phyloP scores from a whole-genome alignment of 2,888 invertebrate species.

The Camponotus fellah region DNA sequence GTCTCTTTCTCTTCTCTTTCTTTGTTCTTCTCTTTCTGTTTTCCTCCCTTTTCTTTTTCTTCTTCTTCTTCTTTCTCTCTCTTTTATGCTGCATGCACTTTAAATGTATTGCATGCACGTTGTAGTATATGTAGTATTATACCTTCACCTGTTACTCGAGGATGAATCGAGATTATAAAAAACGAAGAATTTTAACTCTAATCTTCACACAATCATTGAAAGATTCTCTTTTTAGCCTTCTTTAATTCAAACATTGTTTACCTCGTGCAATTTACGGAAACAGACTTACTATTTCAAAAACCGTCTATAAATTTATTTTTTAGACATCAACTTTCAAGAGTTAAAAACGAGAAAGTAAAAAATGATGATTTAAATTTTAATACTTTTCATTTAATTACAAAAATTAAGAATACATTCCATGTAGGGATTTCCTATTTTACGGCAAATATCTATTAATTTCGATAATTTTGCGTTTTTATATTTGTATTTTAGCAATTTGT shows the following conservation, averaged over 20 bases:
- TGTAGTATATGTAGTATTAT: slow-evolving; percentile 60
- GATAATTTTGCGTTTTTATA: background rate
- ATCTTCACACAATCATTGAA: slow-evolving; percentile 74
- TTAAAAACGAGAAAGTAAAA: background rate
- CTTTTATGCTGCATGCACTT: slow-evolving; percentile 36
- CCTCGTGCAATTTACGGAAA: slow-evolving; percentile 9
- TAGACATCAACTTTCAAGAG: slow-evolving; percentile 4
- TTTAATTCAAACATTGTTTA: slow-evolving; percentile 48
- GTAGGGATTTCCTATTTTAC: background rate
- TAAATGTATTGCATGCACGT: slow-evolving; percentile 46
- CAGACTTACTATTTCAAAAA: slow-evolving; percentile 13
- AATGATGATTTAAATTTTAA: slow-evolving; percentile 18
- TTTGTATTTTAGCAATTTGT: no score
- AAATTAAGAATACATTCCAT: background rate
- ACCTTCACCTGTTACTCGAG: slow-evolving; percentile 79
- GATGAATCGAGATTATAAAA: slow-evolving; percentile 78
- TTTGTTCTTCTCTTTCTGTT: no score
- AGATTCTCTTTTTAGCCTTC: slow-evolving; percentile 47
- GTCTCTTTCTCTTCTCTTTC: background rate
- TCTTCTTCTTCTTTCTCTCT: slow-evolving; percentile 33
- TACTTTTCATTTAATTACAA: background rate
- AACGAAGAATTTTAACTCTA: slow-evolving; percentile 76
- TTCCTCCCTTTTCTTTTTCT: background rate
- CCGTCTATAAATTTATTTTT: background rate
- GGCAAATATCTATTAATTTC: slow-evolving; percentile 2